Evolutionary conservation across 1,140 invertebrate species (phyloP), one percentile per base, ranked within the genome.

Genomic region (Caenorhabditis briggsae): DNA sequence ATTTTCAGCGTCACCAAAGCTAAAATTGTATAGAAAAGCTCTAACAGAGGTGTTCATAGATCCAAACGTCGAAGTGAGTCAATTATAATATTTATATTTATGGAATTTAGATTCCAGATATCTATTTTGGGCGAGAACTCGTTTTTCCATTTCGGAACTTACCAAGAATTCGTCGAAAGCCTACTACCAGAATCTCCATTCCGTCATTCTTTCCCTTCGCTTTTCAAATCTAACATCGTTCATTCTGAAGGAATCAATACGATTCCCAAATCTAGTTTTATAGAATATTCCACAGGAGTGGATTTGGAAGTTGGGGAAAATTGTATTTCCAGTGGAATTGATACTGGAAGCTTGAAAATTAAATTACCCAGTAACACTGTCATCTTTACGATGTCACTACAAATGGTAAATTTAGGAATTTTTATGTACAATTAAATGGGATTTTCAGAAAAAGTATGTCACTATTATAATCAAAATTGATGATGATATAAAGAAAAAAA

Each of bases 121-220:
- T 33, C 23, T 18, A 25, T 25, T 56, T 65, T 85, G 2, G 84
- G 84, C 56, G 25, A 53, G 8, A 65, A 78, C 5, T 16, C 61
- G 5, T 85, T 85, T 25, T 85, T 85, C 53, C 84, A 85, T 65
- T 58, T 85, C 41, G 84, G 84, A 41, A 85, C 84, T 16, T 65
- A 70, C n/a, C 23, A 12, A 5, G 84, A 85, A 48, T 78, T 20
- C 46, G 20, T 50, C n/a, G 70, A 78, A 23, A 41, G 18, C 23
- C 33, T 85, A 9, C 25, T 85, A 0, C 33, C 61, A 2, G 20
- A 85, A 50, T 55, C 65, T 8, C n/a, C 12, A 2, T 53, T 12
- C n/a, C 23, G 20, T 5, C 7, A 18, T 12, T 14, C 83, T 0
- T 84, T 84, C 50, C 46, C 56, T 0, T 33, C 14, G 1, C 25